These are phyloP conservation scores for Oscarella lobularis DNA, from an alignment of 37 sponge, comb jelly and placozoan species.

Conservation along the genomic window DNA sequence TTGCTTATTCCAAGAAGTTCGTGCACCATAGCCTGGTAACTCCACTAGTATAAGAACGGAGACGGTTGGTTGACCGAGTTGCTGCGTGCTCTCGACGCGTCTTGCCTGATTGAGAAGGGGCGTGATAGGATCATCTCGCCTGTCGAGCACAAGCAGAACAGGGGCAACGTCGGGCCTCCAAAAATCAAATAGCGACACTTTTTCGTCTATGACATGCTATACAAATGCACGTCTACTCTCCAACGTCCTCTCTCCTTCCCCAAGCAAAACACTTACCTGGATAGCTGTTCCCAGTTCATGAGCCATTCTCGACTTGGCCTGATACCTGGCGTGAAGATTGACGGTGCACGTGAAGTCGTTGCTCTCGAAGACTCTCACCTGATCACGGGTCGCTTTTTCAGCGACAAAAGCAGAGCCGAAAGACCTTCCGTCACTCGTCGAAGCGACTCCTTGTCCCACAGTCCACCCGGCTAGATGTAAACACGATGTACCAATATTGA, in stretches of 20 bases:
- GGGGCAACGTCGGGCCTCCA: conserved; percentile 49
- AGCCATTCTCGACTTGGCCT: conserved; percentile 22
- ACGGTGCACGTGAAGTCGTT: too few relatives aligned
- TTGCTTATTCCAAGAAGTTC: conserved; percentile 78
- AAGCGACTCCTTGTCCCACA: background rate
- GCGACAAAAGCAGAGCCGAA: background rate
- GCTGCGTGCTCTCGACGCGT: too few relatives aligned
- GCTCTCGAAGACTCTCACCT: too few relatives aligned
- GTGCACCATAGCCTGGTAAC: conserved; percentile 97
- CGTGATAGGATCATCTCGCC: conserved; percentile 86
- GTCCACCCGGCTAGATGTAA: background rate
- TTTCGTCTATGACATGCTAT: conserved; percentile 38
- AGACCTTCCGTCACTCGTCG: background rate
- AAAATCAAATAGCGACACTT: conserved; percentile 58
- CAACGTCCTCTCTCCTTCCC: too few relatives aligned
- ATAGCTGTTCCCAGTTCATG: conserved; percentile 44
- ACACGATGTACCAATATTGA: too few relatives aligned
- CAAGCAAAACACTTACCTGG: too few relatives aligned
- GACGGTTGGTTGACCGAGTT: too few relatives aligned
- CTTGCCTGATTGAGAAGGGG: conserved; percentile 81
- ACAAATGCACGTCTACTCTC: too few relatives aligned
- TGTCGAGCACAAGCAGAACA: conserved; percentile 75
- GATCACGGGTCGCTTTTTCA: conserved; percentile 22
- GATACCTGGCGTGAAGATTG: too few relatives aligned
- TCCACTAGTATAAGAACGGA: conserved; percentile 82